Percentiles rank a stretch among this genome's conserved stretches.
phyloP scores from a whole-genome alignment of 1,140 invertebrate genomes.

The Drosophila nannoptera region DNA sequence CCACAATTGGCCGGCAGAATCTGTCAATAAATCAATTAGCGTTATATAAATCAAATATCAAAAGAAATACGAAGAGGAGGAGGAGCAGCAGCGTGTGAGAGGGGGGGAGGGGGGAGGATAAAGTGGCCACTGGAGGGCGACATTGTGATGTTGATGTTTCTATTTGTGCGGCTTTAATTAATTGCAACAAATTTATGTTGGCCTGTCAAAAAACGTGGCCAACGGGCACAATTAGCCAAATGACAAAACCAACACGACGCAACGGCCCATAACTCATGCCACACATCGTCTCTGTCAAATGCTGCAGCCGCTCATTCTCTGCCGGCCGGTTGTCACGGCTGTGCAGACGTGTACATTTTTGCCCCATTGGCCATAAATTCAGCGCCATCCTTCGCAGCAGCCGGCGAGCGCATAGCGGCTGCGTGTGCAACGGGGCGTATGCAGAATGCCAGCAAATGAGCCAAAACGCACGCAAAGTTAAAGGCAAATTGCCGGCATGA shows the following conservation, averaged over 20 bases:
- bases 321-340: slow-evolving; percentile 1
- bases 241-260: slow-evolving; percentile 64
- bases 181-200: slow-evolving; percentile 73
- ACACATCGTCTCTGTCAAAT: slow-evolving; percentile 19
- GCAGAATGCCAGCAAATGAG: slow-evolving; percentile 41
- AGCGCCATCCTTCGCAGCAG: slow-evolving; percentile 45
- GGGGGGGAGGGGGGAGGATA: slow-evolving; percentile 1
- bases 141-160: slow-evolving; percentile 61
- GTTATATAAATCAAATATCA: slow-evolving; percentile 63
- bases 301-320: slow-evolving; percentile 9
- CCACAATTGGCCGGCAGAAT: slow-evolving; percentile 52
- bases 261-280: slow-evolving; percentile 62
- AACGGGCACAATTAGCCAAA: slow-evolving; percentile 74
- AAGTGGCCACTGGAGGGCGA: slow-evolving; percentile 38
- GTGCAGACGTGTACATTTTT: slow-evolving; percentile 15
- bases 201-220: slow-evolving; percentile 61
- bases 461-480: slow-evolving; percentile 38
- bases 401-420: slow-evolving; percentile 25
- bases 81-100: slow-evolving; percentile 1
- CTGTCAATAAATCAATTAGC: slow-evolving; percentile 76
- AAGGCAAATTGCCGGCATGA: slow-evolving; percentile 6
- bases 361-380: slow-evolving; percentile 31
- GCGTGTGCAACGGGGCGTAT: slow-evolving; percentile 41
- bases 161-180: slow-evolving; percentile 72
- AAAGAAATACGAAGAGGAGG: too few species aligned